These are phyloP conservation scores for Hemicordylus capensis DNA, from an alignment of 2,113 vertebrate genomes.

Conservation along the genomic window DNA sequence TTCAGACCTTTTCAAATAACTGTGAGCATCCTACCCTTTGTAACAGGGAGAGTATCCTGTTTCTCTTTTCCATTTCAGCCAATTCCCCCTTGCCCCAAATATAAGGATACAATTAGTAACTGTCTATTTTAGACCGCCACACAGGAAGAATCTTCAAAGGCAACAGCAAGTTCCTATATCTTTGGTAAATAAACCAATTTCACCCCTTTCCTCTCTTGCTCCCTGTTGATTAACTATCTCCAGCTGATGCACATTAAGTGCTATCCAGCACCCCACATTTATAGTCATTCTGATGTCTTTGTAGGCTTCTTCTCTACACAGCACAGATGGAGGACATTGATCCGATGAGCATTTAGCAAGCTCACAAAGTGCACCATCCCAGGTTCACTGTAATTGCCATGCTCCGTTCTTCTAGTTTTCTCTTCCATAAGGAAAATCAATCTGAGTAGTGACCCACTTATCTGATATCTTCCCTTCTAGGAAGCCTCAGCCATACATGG, in stretches of 20 bases:
- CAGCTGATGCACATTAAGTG: background rate
- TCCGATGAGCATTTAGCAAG: background rate
- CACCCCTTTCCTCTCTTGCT: background rate
- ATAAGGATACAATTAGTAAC: background rate
- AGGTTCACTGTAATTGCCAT: constrained; percentile 28
- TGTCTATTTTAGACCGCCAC: background rate
- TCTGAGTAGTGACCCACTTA: constrained; percentile 35
- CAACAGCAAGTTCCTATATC: background rate
- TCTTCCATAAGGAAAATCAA: constrained; percentile 48
- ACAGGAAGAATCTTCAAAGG: background rate
- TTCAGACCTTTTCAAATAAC: background rate
- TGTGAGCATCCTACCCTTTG: background rate
- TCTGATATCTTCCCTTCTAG: constrained; percentile 30
- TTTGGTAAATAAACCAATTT: constrained; percentile 7
- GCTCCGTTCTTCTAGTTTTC: constrained; percentile 31
- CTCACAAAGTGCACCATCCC: background rate
- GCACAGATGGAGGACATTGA: background rate
- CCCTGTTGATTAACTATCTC: constrained; percentile 10
- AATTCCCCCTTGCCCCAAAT: background rate
- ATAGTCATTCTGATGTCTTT: background rate
- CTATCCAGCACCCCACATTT: constrained; percentile 27
- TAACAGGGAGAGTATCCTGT: background rate
- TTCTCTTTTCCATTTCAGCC: background rate
- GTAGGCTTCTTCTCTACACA: background rate
- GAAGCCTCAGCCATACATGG: constrained; percentile 2